Base-by-base conservation (phyloP, 35 echinoderm and acorn worm species). In the Heliocidaris tuberculata region DNA sequence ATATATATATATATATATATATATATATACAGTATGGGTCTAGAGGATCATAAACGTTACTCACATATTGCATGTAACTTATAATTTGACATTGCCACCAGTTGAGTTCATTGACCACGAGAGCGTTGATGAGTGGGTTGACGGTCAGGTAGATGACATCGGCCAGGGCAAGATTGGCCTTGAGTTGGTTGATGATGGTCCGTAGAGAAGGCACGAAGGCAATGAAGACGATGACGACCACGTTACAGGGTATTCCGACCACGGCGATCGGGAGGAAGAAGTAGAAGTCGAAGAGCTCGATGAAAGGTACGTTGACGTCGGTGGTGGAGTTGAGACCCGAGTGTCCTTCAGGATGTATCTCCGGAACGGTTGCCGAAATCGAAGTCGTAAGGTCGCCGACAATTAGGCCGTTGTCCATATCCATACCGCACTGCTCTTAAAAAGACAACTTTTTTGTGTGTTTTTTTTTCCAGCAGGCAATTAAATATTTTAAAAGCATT, bases 21-120 rank as follows among this genome's bases (percentile, higher is more conserved):
- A n/a, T n/a, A n/a, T n/a, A n/a, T n/a, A n/a, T n/a, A n/a, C n/a
- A n/a, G n/a, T n/a, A n/a, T n/a, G n/a, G n/a, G n/a, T n/a, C n/a
- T n/a, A n/a, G n/a, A n/a, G n/a, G n/a, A n/a, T n/a, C n/a, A n/a
- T n/a, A n/a, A n/a, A n/a, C n/a, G n/a, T n/a, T n/a, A 93, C 91
- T 93, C 50, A 93, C 91, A 93, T 93, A 93, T 48, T 93, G 91
- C 91, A 93, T 48, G 50, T 93, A 93, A n/a, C 91, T 93, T 2
- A 93, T 48, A n/a, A 93, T 31, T n/a, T 93, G 91, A 31, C 91
- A 93, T 48, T 52, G 48, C 29, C n/a, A 48, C 91, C 91, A 93
- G 48, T 13, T 93, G 29, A 59, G 91, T 56, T 93, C 48, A 48
- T 48, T 59, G 47, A 93, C 50, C 47, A 59, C 29, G 9, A 93